phyloP scores from a whole-genome alignment of 37 sponge, comb jelly and placozoan genomes.

The Cladorhizidae sp. region DNA sequence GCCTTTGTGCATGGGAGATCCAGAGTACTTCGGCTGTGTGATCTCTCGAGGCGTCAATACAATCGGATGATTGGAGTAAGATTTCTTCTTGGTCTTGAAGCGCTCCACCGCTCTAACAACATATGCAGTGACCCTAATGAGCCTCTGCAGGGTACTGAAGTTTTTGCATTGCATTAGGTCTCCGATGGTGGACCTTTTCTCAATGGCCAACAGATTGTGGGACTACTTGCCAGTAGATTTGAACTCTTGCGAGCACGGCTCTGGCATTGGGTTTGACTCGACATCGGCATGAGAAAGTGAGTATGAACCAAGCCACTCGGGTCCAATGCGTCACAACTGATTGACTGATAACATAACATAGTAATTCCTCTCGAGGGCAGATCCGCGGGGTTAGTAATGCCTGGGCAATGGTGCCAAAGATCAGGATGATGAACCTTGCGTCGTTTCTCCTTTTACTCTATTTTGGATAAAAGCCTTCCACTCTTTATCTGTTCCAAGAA shows the following conservation, averaged over 20 bases:
- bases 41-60: constrained; percentile 27
- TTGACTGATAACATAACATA: constrained; percentile 25
- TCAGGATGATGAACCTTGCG: constrained; percentile 25
- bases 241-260: constrained; percentile 24
- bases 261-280: constrained; percentile 19
- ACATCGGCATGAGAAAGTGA: not conserved
- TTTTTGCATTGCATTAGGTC: constrained; percentile 1
- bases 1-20: constrained; percentile 31
- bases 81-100: constrained; percentile 23
- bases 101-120: constrained; percentile 36
- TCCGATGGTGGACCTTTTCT: constrained; percentile 1
- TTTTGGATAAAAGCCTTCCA: constrained; percentile 56
- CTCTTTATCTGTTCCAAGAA: constrained; percentile 26
- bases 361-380: constrained; percentile 37
- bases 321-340: constrained; percentile 49
- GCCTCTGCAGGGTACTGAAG: constrained; percentile 34
- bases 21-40: constrained; percentile 23
- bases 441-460: constrained; percentile 24
- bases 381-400: constrained; percentile 35
- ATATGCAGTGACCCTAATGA: constrained; percentile 52
- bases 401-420: constrained; percentile 54
- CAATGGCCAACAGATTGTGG: not conserved
- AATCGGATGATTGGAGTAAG: not conserved
- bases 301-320: constrained; percentile 29
- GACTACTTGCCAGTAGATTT: constrained; percentile 13